A percentile compares a stretch with the other conserved stretches of the same genome.
These are phyloP conservation scores for Halocynthia roretzi DNA, from an alignment of 23 tunicate genomes.

Conservation along the genomic window DNA sequence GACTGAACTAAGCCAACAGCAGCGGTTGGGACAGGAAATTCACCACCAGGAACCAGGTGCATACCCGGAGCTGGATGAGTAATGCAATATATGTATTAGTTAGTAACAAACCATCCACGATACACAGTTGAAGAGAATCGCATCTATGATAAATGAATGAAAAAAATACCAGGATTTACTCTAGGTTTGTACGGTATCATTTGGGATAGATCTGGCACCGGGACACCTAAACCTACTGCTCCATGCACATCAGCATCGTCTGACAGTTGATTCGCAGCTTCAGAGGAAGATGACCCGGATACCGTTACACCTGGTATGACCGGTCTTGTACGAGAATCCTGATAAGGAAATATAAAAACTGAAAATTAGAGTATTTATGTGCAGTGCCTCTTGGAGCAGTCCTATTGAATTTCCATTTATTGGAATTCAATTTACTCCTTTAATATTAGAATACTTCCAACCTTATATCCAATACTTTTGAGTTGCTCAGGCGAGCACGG, in stretches of 20 bases:
- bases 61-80: slow-evolving; percentile 58
- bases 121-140: neutral
- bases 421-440: neutral
- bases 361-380: neutral
- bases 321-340: slow-evolving; percentile 23
- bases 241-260: slow-evolving; percentile 23
- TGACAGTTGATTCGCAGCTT: slow-evolving; percentile 14
- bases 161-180: slow-evolving; percentile 58
- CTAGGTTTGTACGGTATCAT: slow-evolving; percentile 92
- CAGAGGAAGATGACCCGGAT: slow-evolving; percentile 2
- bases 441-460: neutral
- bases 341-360: neutral
- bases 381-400: neutral
- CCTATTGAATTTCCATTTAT: neutral
- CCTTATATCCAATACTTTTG: slow-evolving; percentile 86
- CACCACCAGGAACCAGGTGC: slow-evolving; percentile 93
- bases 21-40: slow-evolving; percentile 78
- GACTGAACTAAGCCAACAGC: slow-evolving; percentile 42
- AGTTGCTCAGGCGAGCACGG: slow-evolving; percentile 86
- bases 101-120: neutral
- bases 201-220: slow-evolving; percentile 75
- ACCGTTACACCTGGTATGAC: neutral
- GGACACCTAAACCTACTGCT: slow-evolving; percentile 44
- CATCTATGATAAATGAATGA: neutral
- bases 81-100: neutral